phyloP scores from a whole-genome alignment of 2,797 vertebrate species.

The Nannoperca australis region DNA sequence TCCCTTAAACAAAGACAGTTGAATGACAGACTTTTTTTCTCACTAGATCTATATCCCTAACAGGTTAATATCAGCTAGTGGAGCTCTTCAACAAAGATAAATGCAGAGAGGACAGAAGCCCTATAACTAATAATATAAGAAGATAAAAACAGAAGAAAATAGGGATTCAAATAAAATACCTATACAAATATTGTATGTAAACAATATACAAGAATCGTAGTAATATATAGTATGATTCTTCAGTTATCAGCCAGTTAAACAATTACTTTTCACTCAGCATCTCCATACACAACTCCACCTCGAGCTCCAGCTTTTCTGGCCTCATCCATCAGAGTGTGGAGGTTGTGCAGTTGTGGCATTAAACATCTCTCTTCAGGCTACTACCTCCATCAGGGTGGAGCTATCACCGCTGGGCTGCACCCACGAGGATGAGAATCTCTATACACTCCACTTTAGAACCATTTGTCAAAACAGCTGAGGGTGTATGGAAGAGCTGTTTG shows the following conservation, averaged over 20 bases:
- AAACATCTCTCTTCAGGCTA: constrained; percentile 44
- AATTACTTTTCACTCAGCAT: constrained; percentile 1
- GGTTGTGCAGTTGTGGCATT: constrained; percentile 56
- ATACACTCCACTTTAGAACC: constrained; percentile 30
- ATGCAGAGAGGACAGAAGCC: not conserved
- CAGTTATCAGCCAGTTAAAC: constrained; percentile 58
- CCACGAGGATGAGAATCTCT: constrained; percentile 54
- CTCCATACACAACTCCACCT: constrained; percentile 41
- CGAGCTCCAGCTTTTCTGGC: constrained; percentile 49
- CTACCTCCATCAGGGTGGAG: constrained; percentile 52
- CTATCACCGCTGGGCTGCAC: constrained; percentile 55
- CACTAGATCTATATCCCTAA: constrained; percentile 21
- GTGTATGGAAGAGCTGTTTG: constrained; percentile 46
- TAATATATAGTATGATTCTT: constrained; percentile 24
- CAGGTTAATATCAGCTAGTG: constrained; percentile 31
- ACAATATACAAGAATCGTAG: too few species aligned
- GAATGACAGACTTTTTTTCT: constrained; percentile 31
- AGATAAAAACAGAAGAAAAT: constrained; percentile 6
- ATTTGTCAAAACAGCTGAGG: constrained; percentile 64
- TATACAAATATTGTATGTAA: not conserved
- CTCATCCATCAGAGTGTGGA: constrained; percentile 71
- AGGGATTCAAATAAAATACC: constrained; percentile 9
- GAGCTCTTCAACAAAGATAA: constrained; percentile 4
- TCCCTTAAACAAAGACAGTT: constrained; percentile 58
- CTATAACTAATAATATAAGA: constrained; percentile 4